Conservation (phyloP, 2,113 vertebrate genomes). For the Ia io region DNA sequence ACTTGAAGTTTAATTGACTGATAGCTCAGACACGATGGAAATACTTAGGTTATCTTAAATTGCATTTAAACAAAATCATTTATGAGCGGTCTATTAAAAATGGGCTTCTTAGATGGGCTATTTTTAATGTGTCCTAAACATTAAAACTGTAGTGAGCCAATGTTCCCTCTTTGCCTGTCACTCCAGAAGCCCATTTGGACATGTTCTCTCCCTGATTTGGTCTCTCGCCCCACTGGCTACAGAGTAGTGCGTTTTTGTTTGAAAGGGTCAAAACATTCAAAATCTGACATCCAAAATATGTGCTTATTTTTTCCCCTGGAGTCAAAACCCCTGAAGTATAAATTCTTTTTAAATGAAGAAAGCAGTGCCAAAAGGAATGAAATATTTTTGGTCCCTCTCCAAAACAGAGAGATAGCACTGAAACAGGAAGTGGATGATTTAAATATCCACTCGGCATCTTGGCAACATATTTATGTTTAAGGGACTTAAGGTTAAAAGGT, state of each 20-base stretch:
- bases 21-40: slow-evolving; percentile 4
- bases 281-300: slow-evolving; percentile 73
- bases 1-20: slow-evolving; percentile 29
- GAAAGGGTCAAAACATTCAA: slow-evolving; percentile 73
- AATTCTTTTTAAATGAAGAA: slow-evolving; percentile 82
- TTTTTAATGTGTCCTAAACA: slow-evolving; percentile 59
- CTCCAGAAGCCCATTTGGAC: slow-evolving; percentile 20
- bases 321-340: slow-evolving; percentile 80
- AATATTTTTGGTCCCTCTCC: slow-evolving; percentile 75
- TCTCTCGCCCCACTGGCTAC: slow-evolving; percentile 6
- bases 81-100: slow-evolving; percentile 25
- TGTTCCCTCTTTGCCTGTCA: neutral
- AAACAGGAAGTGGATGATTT: slow-evolving; percentile 79
- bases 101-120: slow-evolving; percentile 24
- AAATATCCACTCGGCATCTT: slow-evolving; percentile 79
- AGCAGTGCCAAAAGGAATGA: slow-evolving; percentile 75
- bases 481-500: slow-evolving; percentile 76
- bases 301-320: slow-evolving; percentile 27
- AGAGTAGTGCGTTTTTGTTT: slow-evolving; percentile 61
- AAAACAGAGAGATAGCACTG: slow-evolving; percentile 77
- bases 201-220: neutral
- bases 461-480: slow-evolving; percentile 69
- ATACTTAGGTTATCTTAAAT: slow-evolving; percentile 39
- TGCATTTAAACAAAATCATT: slow-evolving; percentile 45
- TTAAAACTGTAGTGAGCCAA: neutral